Conservation (phyloP, 2,888 invertebrate species). For the Macrophya alboannulata region DNA sequence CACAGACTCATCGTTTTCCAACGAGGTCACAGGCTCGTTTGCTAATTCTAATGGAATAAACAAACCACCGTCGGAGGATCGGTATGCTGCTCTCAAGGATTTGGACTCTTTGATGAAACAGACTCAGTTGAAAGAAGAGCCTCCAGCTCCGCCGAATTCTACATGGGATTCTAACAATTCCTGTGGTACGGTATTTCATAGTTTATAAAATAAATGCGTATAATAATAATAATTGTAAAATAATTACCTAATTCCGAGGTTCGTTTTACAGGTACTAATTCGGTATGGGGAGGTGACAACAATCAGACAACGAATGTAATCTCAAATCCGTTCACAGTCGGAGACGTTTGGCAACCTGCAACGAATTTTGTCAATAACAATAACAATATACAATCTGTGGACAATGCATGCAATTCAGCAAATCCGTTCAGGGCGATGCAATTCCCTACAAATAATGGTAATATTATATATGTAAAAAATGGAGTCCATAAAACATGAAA, state of each 20-base stretch:
- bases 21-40: slow-evolving; percentile 61
- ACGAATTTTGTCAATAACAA: slow-evolving; percentile 71
- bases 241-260: background rate
- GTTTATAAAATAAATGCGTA: slow-evolving; percentile 62
- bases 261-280: slow-evolving; percentile 1
- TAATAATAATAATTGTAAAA: slow-evolving; percentile 60
- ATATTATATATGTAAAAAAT: slow-evolving; percentile 57
- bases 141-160: slow-evolving; percentile 65
- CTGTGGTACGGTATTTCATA: slow-evolving; percentile 60
- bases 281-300: slow-evolving; percentile 71
- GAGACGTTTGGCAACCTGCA: slow-evolving; percentile 75
- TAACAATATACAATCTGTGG: slow-evolving; percentile 75
- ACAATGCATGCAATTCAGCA: slow-evolving; percentile 73
- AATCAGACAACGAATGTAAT: slow-evolving; percentile 74
- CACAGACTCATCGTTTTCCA: slow-evolving; percentile 58
- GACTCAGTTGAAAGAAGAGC: slow-evolving; percentile 75
- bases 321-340: slow-evolving; percentile 75
- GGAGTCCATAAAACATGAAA: background rate
- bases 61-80: slow-evolving; percentile 86
- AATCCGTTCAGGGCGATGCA: slow-evolving; percentile 77
- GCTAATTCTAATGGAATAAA: slow-evolving; percentile 72
- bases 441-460: slow-evolving; percentile 75
- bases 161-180: slow-evolving; percentile 73
- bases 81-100: slow-evolving; percentile 97
- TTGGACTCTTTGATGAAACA: slow-evolving; percentile 87